Percentiles rank a stretch among this genome's conserved stretches.
Evolutionary conservation across 1,140 invertebrate genomes (phyloP).

Genomic region (Brachionus plicatilis): DNA sequence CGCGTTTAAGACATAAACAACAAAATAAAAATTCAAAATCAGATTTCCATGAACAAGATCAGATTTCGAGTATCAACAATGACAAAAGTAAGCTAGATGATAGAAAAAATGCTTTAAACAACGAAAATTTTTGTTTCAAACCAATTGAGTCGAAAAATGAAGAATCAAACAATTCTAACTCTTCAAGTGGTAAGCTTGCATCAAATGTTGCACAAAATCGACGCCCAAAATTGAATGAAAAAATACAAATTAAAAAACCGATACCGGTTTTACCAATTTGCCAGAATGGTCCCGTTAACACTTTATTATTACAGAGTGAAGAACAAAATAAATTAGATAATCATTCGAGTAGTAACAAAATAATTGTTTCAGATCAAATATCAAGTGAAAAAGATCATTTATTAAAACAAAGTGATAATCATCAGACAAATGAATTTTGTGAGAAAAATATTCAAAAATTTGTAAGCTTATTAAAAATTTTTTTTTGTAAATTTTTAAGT

Average conservation of each 20-base stretch:
- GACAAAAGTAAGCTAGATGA: not conserved
- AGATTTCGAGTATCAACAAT: not conserved
- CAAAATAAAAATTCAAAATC: conserved; percentile 4
- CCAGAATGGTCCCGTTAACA: not conserved
- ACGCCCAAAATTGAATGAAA: not conserved
- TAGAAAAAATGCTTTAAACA: not conserved
- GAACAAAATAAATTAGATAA: not conserved
- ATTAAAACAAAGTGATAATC: no score
- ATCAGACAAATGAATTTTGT: no score
- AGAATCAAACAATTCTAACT: not conserved
- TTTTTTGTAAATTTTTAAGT: no score
- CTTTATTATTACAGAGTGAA: not conserved
- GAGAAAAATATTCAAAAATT: no score
- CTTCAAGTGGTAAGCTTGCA: not conserved
- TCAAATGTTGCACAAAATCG: not conserved
- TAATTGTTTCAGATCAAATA: no score
- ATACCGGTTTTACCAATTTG: not conserved
- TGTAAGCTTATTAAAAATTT: no score
- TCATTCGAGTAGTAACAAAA: not conserved
- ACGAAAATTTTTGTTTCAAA: conserved; percentile 8
- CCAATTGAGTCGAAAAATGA: not conserved
- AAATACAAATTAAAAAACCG: conserved; percentile 1
- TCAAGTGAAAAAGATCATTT: no score
- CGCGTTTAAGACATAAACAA: conserved; percentile 21
- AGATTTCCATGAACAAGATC: not conserved